Conservation (phyloP, 2,113 vertebrate species). For the Gallinago undulata region DNA sequence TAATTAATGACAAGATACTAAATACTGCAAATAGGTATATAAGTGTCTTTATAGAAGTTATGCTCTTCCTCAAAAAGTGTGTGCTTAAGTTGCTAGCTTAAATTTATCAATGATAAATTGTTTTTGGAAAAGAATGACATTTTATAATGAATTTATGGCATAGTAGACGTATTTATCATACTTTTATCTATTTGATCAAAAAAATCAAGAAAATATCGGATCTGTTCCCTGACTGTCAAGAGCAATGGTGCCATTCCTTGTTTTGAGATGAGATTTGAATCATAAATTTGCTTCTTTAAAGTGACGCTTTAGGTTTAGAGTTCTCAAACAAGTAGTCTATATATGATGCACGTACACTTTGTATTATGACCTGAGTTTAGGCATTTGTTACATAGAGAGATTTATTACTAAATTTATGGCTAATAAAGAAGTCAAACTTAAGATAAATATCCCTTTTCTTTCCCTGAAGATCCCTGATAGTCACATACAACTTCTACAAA, state of each 20-base stretch:
- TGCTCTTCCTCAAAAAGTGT: background rate
- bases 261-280: slow-evolving; percentile 8
- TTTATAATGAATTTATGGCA: slow-evolving; percentile 5
- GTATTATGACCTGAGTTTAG: background rate
- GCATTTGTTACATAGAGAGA: background rate
- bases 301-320: background rate
- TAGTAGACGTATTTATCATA: background rate
- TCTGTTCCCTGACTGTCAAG: background rate
- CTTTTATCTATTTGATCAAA: background rate
- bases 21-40: background rate
- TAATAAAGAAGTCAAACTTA: background rate
- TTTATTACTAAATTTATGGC: background rate
- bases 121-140: background rate
- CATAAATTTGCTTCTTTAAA: background rate
- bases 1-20: background rate
- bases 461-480: background rate
- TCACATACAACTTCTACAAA: background rate
- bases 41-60: background rate
- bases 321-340: background rate
- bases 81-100: background rate
- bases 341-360: background rate
- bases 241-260: background rate
- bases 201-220: background rate
- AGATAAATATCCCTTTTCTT: background rate
- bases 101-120: background rate